Percentiles rank a stretch among this genome's conserved stretches.
Conservation (phyloP, 2,888 invertebrate species). For the Aphodius granarius region DNA sequence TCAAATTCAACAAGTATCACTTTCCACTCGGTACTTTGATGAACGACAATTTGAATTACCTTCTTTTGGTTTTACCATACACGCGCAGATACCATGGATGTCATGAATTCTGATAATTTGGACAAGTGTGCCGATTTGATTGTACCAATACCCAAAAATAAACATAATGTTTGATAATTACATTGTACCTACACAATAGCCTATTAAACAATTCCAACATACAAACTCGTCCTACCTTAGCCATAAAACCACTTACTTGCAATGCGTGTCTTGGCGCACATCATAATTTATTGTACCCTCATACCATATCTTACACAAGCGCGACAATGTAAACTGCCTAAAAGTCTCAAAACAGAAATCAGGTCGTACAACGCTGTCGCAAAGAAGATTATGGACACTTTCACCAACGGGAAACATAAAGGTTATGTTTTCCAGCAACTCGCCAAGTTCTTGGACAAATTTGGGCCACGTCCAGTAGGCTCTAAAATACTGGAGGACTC, state of each 20-base stretch:
- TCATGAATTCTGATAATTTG: slow-evolving; percentile 68
- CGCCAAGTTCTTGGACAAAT: slow-evolving; percentile 55
- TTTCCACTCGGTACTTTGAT: slow-evolving; percentile 72
- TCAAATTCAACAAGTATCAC: slow-evolving; percentile 62
- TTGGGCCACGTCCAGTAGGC: slow-evolving; percentile 58
- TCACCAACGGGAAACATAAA: slow-evolving; percentile 42
- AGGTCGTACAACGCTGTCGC: slow-evolving; percentile 48
- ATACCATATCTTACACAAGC: background rate
- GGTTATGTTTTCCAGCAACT: slow-evolving; percentile 49
- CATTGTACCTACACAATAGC: background rate
- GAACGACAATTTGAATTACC: slow-evolving; percentile 71
- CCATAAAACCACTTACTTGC: no score
- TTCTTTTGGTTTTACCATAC: slow-evolving; percentile 80
- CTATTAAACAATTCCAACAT: background rate
- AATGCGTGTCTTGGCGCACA: background rate
- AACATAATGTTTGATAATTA: background rate
- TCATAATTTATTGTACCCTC: background rate
- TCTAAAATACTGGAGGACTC: slow-evolving; percentile 58
- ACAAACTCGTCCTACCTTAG: background rate
- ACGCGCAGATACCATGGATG: slow-evolving; percentile 77
- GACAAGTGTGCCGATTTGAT: slow-evolving; percentile 77
- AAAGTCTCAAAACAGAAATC: slow-evolving; percentile 61
- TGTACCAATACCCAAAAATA: slow-evolving; percentile 63
- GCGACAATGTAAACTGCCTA: slow-evolving; percentile 52
- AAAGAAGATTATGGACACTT: slow-evolving; percentile 42